Percentiles rank a stretch among this genome's conserved stretches.
Evolutionary conservation across 2,888 invertebrate genomes (phyloP).

Genomic region (Saturnia pavonia): DNA sequence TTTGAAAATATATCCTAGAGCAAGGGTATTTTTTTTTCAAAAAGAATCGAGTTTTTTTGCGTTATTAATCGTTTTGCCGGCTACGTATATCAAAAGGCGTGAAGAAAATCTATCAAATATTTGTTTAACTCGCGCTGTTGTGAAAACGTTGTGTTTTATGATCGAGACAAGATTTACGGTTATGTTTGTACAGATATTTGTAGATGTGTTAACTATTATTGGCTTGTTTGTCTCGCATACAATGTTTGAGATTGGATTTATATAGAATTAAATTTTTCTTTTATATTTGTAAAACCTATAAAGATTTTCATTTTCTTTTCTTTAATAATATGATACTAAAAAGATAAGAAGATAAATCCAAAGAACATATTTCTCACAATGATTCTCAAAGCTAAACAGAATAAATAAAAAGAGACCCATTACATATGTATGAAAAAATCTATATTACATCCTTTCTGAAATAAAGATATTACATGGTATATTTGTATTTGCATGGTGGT

Average conservation of each 20-base stretch:
- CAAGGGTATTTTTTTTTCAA: too few species aligned
- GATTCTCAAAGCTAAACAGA: neutral
- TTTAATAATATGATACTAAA: neutral
- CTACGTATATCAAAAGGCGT: neutral
- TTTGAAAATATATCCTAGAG: too few species aligned
- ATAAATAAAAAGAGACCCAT: too few species aligned
- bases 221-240: neutral
- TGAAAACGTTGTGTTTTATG: conserved; percentile 1
- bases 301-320: neutral
- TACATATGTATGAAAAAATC: too few species aligned
- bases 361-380: neutral
- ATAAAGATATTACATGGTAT: too few species aligned
- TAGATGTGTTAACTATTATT: neutral
- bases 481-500: too few species aligned
- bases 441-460: too few species aligned
- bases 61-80: neutral
- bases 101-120: conserved; percentile 2
- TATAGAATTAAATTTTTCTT: neutral
- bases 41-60: neutral
- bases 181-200: neutral
- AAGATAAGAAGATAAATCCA: neutral
- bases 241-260: neutral
- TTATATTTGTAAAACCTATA: neutral
- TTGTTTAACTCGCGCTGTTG: neutral
- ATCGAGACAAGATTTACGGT: conserved; percentile 1